These are phyloP conservation scores for Cheilosia variabilis DNA, from an alignment of 2,888 invertebrate species.

Conservation along the genomic window DNA sequence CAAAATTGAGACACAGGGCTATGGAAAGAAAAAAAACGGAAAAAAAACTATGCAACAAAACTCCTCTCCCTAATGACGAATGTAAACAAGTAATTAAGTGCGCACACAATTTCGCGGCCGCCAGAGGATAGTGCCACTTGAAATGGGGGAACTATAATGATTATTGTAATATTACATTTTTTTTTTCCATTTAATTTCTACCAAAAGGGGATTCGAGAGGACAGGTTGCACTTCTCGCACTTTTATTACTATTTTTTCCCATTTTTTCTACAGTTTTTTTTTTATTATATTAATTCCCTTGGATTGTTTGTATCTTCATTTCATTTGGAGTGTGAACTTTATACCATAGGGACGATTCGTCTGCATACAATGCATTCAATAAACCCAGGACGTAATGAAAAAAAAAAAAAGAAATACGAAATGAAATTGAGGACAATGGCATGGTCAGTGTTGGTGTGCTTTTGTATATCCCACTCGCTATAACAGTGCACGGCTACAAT, in stretches of 20 bases:
- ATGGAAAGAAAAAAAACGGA: not conserved
- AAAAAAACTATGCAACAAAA: constrained; percentile 49
- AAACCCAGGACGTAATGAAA: constrained; percentile 22
- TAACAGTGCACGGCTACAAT: constrained; percentile 26
- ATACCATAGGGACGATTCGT: constrained; percentile 54
- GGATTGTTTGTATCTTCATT: constrained; percentile 72
- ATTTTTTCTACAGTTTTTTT: not conserved
- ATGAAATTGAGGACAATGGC: constrained; percentile 67
- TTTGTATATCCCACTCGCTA: constrained; percentile 11
- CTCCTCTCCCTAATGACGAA: constrained; percentile 64
- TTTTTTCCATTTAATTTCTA: constrained; percentile 33
- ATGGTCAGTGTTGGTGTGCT: constrained; percentile 30
- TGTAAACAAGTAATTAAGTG: constrained; percentile 76
- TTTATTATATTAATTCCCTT: constrained; percentile 56
- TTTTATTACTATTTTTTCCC: constrained; percentile 52
- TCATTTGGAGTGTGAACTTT: constrained; percentile 70
- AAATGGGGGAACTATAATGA: constrained; percentile 62
- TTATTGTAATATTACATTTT: constrained; percentile 65
- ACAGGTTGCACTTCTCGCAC: constrained; percentile 58
- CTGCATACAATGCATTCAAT: constrained; percentile 59
- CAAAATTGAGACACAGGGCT: constrained; percentile 7
- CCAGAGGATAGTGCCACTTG: constrained; percentile 19
- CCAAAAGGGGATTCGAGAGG: constrained; percentile 29
- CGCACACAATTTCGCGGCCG: constrained; percentile 51
- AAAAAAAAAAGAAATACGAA: constrained; percentile 9